phyloP scores from a whole-genome alignment of 2,113 vertebrate species.

The Prochilodus magdalenae region DNA sequence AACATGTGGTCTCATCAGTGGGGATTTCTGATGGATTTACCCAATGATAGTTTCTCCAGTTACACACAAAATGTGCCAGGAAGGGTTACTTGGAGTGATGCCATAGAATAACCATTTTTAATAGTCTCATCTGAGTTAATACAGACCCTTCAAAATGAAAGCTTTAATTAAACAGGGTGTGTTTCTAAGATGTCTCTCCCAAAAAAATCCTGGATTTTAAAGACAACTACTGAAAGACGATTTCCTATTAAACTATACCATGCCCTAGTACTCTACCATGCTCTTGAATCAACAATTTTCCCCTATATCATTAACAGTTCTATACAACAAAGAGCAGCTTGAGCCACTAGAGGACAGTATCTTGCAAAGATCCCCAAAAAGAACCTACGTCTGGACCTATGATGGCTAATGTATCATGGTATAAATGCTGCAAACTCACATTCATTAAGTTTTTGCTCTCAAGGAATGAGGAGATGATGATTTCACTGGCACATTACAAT shows the following conservation, averaged over 20 bases:
- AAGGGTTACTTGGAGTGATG: no score
- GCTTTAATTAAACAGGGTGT: no score
- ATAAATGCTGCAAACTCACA: slow-evolving; percentile 49
- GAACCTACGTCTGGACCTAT: neutral
- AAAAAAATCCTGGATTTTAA: no score
- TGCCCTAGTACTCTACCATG: no score
- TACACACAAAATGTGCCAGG: neutral
- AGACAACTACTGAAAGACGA: no score
- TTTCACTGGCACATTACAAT: neutral
- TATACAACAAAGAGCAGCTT: neutral
- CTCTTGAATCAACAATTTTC: neutral
- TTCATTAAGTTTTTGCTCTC: slow-evolving; percentile 54
- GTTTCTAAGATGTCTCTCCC: no score
- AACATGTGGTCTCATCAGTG: slow-evolving; percentile 5
- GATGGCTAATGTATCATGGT: slow-evolving; percentile 47
- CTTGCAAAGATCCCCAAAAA: neutral
- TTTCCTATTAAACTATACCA: no score
- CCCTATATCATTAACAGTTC: neutral
- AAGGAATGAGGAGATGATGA: slow-evolving; percentile 4
- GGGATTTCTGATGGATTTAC: neutral
- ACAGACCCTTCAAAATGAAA: no score
- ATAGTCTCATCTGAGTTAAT: no score
- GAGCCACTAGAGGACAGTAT: slow-evolving; percentile 40
- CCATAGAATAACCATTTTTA: neutral
- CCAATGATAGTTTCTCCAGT: neutral